These are phyloP conservation scores for Clanis bilineata DNA, from an alignment of 2,888 invertebrate genomes.

Conservation along the genomic window DNA sequence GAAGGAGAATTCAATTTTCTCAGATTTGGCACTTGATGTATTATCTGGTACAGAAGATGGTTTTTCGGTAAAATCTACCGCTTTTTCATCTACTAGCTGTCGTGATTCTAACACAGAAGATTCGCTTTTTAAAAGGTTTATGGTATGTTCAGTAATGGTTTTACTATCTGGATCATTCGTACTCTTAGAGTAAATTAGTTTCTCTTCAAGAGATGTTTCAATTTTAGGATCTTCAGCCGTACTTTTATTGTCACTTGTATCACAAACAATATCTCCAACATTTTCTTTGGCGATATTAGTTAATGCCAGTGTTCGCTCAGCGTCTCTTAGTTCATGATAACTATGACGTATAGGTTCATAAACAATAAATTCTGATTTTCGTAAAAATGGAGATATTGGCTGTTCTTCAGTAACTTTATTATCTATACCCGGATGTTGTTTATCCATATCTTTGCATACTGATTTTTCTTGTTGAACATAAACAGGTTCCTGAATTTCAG, in stretches of 20 bases:
- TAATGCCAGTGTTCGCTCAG: constrained; percentile 37
- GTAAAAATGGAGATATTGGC: neutral
- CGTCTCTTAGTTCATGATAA: constrained; percentile 54
- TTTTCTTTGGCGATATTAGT: constrained; percentile 16
- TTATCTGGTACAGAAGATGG: neutral
- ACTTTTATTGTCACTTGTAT: constrained; percentile 11
- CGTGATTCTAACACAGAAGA: neutral
- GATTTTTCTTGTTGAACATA: neutral
- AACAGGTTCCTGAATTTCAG: neutral
- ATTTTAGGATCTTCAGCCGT: constrained; percentile 1
- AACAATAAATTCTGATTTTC: constrained; percentile 16
- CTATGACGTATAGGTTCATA: constrained; percentile 38
- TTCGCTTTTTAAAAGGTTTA: constrained; percentile 24
- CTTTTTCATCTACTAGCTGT: constrained; percentile 22
- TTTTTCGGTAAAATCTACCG: constrained; percentile 1
- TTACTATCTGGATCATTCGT: constrained; percentile 10
- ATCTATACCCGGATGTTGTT: neutral
- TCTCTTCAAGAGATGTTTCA: constrained; percentile 13
- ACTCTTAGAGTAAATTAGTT: neutral
- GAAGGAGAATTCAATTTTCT: constrained; percentile 42
- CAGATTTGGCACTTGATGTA: neutral
- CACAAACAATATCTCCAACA: neutral
- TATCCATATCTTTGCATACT: neutral
- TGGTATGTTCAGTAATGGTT: constrained; percentile 25
- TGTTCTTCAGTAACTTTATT: neutral